Evolutionary conservation across 2,888 invertebrate genomes (phyloP).

Genomic region (Rhaphigaster nebulosa): DNA sequence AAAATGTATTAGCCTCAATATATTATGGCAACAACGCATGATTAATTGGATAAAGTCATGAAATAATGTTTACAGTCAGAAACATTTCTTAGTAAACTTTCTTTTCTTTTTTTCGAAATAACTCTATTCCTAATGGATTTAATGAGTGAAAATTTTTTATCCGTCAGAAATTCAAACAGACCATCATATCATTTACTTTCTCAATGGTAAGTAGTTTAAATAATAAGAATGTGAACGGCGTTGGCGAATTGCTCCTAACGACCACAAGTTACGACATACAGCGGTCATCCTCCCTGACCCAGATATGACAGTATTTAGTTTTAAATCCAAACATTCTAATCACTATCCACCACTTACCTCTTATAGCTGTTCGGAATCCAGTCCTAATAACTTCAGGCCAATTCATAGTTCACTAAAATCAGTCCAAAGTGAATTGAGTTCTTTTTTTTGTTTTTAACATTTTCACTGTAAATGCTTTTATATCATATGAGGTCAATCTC

Average conservation of each 20-base stretch:
- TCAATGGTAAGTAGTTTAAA: background rate
- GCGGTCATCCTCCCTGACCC: conserved; percentile 55
- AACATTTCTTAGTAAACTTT: background rate
- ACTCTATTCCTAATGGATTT: too few species aligned
- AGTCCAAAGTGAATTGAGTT: background rate
- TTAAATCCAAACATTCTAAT: conserved; percentile 41
- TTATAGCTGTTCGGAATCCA: background rate
- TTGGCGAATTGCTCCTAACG: conserved; percentile 15
- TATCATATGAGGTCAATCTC: too few species aligned
- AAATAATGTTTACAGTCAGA: too few species aligned
- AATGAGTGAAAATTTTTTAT: background rate
- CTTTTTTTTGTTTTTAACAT: background rate
- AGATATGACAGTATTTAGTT: conserved; percentile 47
- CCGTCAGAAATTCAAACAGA: background rate
- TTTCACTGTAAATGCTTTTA: background rate
- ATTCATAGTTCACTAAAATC: background rate
- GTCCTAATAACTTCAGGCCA: background rate
- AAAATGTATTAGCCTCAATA: too few species aligned
- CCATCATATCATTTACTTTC: background rate
- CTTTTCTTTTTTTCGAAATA: background rate
- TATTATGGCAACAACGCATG: too few species aligned
- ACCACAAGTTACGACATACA: background rate
- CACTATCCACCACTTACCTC: background rate
- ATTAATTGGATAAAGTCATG: too few species aligned
- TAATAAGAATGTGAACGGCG: background rate